Conservation (phyloP, 2,888 invertebrate species). For the Nemapogon koenigi region DNA sequence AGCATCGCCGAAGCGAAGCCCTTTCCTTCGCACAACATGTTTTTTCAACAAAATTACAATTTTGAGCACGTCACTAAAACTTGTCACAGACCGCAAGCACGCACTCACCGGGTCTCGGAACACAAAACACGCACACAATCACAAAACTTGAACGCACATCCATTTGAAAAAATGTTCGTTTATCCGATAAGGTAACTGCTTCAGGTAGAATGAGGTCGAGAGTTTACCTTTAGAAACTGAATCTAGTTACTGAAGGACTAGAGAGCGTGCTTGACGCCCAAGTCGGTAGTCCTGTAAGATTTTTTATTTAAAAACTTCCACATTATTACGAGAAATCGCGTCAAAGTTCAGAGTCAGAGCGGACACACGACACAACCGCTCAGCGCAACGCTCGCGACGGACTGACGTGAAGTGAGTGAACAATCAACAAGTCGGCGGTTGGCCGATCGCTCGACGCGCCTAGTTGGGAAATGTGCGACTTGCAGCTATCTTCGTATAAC, state of each 20-base stretch:
- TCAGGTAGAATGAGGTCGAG: conserved; percentile 58
- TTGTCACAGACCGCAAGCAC: conserved; percentile 43
- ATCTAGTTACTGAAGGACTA: conserved; percentile 43
- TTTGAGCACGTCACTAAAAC: conserved; percentile 52
- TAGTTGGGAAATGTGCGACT: conserved; percentile 48
- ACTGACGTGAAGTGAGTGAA: conserved; percentile 57
- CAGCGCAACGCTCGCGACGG: conserved; percentile 51
- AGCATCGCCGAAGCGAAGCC: conserved; percentile 40
- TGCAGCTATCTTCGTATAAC: conserved; percentile 43
- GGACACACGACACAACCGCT: conserved; percentile 42
- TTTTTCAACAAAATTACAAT: conserved; percentile 38
- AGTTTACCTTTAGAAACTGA: conserved; percentile 52
- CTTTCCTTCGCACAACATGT: conserved; percentile 45
- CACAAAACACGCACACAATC: conserved; percentile 59
- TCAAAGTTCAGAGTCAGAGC: conserved; percentile 49
- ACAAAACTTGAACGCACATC: conserved; percentile 56
- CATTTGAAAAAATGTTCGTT: conserved; percentile 64
- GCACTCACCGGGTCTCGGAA: conserved; percentile 45
- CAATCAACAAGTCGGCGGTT: conserved; percentile 49
- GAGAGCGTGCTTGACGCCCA: conserved; percentile 33
- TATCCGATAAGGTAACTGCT: conserved; percentile 59
- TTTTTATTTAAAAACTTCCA: conserved; percentile 52
- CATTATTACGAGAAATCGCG: conserved; percentile 57
- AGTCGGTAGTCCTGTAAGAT: conserved; percentile 36
- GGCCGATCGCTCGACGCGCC: conserved; percentile 24